Evolutionary conservation across 2,888 invertebrate species (phyloP), one percentile per base, ranked within the genome.

Genomic region (Vanessa cardui): DNA sequence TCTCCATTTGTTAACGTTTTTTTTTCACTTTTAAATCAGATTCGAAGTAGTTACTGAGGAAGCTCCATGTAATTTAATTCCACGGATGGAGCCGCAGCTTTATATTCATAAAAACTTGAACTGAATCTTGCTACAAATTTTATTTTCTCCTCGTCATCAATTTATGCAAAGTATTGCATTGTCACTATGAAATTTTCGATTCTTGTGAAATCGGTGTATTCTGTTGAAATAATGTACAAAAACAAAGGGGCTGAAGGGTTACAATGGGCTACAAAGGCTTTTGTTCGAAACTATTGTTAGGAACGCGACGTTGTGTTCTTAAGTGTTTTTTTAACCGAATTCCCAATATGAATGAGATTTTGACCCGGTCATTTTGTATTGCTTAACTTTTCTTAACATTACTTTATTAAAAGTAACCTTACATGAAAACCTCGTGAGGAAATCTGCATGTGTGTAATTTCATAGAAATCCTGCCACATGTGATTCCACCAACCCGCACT

Each of bases 281-380:
- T 54, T 54, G 54, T 54, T 54, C 54, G 31, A 31, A 31, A 31
- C 54, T 8, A 54, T 54, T 54, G 54, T 54, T 54, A n/a, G n/a
- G 54, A 54, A 54, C 54, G 31, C 54, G 54, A 33, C 54, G 54
- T 31, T 54, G 54, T 52, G 21, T 54, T 54, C 54, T 54, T 54
- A 33, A 54, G 31, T 33, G 31, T 54, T 54, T 50, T 50, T 54
- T 54, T 54, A 54, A 54, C 54, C 54, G 54, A 54, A 54, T 54
- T 54, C 8, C 54, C 54, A 54, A 54, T 54, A 54, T 54, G 54
- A 54, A 54, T 31, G 26, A 16, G 54, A 54, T 33, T 54, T 54
- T 54, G 54, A 54, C 54, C 31, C n/a, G 9, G 31, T 31, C 31
- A 3, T 54, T 54, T 54, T 21, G 26, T 26, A 20, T 21, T 50